Base-by-base conservation (phyloP, 2,888 invertebrate species). In the Dione juno region DNA sequence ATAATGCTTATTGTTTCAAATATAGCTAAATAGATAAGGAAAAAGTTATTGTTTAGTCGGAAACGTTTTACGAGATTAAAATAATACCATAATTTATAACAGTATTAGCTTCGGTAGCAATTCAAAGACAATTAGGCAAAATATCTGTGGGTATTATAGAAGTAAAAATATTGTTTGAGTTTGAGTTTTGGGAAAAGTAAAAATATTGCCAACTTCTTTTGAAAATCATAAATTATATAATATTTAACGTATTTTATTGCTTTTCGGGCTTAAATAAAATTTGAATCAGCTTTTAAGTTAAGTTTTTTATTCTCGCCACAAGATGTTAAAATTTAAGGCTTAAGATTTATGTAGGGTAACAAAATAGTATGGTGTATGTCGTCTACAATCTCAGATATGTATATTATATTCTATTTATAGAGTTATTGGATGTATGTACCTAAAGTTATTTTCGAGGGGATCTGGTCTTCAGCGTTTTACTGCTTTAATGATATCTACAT, bases 11-110 rank as follows among this genome's bases (percentile, higher is more conserved):
- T 70, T 65, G 69, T 69, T 52, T 40, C 9, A 50, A 48, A 43
- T 28, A 59, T 28, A 58, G 40, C 41, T n/a, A 54, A 54, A 40
- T 67, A 35, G 16, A n/a, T 14, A 50, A 7, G 28, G 35, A 28
- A 35, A 40, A 48, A 41, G 50, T 8, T 41, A 58, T 68, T 66
- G 54, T 66, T 1, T 35, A 48, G 71, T 69, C 74, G 76, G 74
- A 37, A 40, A 61, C 43, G 53, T 72, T 74, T 75, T 74, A 74
- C 68, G 54, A 57, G 76, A 75, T 76, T 77, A 76, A 65, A 61
- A 16, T 71, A 66, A 71, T 67, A 59, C 71, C 53, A 16, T 70
- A 58, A 70, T 73, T 73, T 69, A 70, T 54, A 67, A 73, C 69
- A 63, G 45, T 50, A 35, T 65, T 71, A 59, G 61, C 41, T 57